Evolutionary conservation across 2,888 invertebrate species (phyloP).

Genomic region (Tenthredo mesomela): DNA sequence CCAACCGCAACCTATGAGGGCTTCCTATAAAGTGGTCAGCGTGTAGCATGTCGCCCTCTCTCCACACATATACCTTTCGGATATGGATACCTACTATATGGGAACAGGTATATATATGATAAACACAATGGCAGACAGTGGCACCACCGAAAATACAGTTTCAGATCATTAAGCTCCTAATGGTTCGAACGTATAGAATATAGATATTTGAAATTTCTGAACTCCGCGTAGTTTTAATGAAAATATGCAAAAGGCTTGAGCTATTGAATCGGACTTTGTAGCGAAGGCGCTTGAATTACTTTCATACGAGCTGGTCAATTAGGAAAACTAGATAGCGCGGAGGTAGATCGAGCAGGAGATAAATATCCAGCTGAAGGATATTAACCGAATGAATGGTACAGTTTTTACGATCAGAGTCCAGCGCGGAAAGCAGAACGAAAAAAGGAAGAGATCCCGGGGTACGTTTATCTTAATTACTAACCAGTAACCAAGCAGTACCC

Average conservation of each 20-base stretch:
- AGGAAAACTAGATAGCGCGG: slow-evolving; percentile 8
- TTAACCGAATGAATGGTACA: slow-evolving; percentile 38
- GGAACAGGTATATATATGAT: not conserved
- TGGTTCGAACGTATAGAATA: not conserved
- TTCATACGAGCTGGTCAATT: slow-evolving; percentile 24
- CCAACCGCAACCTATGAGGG: slow-evolving; percentile 63
- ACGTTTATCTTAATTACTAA: slow-evolving; percentile 49
- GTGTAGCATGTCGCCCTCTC: slow-evolving; percentile 61
- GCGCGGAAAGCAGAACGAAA: slow-evolving; percentile 21
- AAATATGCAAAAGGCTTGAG: not conserved
- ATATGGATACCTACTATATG: slow-evolving; percentile 7
- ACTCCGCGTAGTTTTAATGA: not conserved
- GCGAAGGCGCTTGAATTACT: not conserved
- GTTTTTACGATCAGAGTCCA: slow-evolving; percentile 46
- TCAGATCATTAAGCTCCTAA: not conserved
- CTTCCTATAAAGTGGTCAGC: slow-evolving; percentile 64
- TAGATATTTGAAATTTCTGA: not conserved
- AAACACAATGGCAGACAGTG: not conserved
- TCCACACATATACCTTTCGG: slow-evolving; percentile 17
- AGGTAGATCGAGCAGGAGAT: slow-evolving; percentile 31
- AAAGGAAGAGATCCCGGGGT: not conserved
- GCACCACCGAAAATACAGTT: not conserved
- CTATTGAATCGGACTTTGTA: slow-evolving; percentile 17
- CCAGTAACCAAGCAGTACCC: slow-evolving; percentile 17
- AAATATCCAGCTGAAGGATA: slow-evolving; percentile 34